phyloP scores from a whole-genome alignment of 2,113 vertebrate species.

The Leptobrachium leishanense region DNA sequence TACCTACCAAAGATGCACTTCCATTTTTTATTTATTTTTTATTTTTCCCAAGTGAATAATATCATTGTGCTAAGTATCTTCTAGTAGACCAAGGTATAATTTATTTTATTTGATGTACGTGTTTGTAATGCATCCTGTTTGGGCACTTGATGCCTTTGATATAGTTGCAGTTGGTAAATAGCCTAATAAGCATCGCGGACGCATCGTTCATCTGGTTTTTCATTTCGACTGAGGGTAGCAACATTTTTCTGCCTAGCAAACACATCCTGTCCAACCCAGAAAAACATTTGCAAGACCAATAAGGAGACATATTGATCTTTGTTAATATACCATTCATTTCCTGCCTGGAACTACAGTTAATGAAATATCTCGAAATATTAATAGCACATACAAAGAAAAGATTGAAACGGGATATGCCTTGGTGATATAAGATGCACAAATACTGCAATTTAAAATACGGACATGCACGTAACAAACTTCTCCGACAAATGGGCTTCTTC shows the following conservation, averaged over 20 bases:
- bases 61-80: too few relatives aligned
- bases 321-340: background rate
- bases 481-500: too few relatives aligned
- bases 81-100: too few relatives aligned
- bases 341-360: background rate
- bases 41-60: too few relatives aligned
- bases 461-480: too few relatives aligned
- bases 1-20: too few relatives aligned
- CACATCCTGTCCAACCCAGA: background rate
- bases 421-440: background rate
- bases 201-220: background rate
- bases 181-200: background rate
- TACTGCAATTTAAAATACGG: background rate
- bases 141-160: background rate
- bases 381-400: background rate
- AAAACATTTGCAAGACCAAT: background rate
- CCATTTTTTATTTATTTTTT: too few relatives aligned
- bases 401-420: background rate
- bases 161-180: background rate
- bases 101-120: too few relatives aligned
- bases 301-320: background rate
- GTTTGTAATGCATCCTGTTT: background rate
- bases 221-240: background rate
- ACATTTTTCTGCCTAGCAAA: background rate
- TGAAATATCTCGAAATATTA: background rate